Evolutionary conservation across 2,888 invertebrate genomes (phyloP).

Genomic region (Diaperis boleti): DNA sequence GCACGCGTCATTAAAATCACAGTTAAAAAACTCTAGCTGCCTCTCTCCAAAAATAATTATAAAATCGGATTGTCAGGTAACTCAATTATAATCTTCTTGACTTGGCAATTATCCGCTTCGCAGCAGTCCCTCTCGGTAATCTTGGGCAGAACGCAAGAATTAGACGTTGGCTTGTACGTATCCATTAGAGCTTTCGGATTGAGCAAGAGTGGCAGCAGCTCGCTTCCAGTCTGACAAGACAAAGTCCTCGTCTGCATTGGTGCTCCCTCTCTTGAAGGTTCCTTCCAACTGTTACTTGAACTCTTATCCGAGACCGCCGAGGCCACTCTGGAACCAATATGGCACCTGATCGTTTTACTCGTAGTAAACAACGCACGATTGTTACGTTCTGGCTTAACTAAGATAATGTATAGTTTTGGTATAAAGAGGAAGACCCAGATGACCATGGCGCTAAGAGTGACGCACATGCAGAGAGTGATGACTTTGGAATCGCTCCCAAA

Average conservation of each 20-base stretch:
- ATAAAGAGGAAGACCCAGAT: conserved; percentile 80
- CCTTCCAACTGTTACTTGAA: conserved; percentile 60
- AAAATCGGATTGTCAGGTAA: conserved; percentile 52
- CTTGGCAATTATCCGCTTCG: conserved; percentile 63
- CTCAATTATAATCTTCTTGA: conserved; percentile 66
- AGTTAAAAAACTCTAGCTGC: conserved; percentile 1
- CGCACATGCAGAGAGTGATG: conserved; percentile 73
- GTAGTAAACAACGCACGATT: conserved; percentile 81
- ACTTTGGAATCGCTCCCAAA: conserved; percentile 77
- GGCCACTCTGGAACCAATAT: conserved; percentile 71
- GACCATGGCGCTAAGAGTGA: conserved; percentile 79
- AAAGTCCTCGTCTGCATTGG: conserved; percentile 61
- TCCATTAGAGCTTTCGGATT: conserved; percentile 57
- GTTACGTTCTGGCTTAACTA: conserved; percentile 81
- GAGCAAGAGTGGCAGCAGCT: conserved; percentile 61
- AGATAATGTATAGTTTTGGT: conserved; percentile 82
- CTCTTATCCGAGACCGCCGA: conserved; percentile 65
- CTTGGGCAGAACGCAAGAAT: conserved; percentile 48
- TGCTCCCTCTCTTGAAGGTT: conserved; percentile 51
- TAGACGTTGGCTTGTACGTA: conserved; percentile 40
- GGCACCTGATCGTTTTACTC: conserved; percentile 78
- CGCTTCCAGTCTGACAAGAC: conserved; percentile 65
- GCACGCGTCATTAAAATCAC: conserved; percentile 5
- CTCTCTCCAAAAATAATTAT: not conserved
- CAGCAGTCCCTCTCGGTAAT: conserved; percentile 61